Base-by-base conservation (phyloP, 2,113 vertebrate species). In the Chloropsis cyanopogon region DNA sequence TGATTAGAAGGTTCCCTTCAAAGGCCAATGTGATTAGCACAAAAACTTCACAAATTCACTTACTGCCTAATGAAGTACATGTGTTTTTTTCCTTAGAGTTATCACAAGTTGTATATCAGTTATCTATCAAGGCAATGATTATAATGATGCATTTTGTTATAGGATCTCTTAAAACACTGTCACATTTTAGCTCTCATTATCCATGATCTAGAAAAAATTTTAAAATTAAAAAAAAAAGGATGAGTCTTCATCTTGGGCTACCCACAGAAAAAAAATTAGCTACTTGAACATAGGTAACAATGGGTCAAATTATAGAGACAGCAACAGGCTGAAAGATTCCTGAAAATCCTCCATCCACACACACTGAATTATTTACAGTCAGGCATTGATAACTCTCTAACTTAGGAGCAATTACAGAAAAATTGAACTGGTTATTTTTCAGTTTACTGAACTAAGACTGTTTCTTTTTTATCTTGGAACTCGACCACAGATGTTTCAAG, bases 1-100 rank as follows among this genome's bases (percentile, higher is more conserved):
- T 75, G 47, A 87, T 85, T 87, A 92, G 78, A 95, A 76, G 28
- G 47, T 50, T 92, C 49, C 66, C 29, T 92, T 93, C 84, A 95
- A 96, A 95, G 84, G 91, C 88, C 94, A 97, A 87, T 44, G 41
- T 69, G 86, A 97, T 92, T 87, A 89, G 42, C 2, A 9, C 50
- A 91, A 79, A 93, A 95, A 65, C 35, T 72, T 91, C 78, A 82
- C 20, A 79, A 88, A 89, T 96, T 85, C 59, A 79, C 37, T 66
- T 82, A 65, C 35, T 65, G n/a, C 21, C 23, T 93, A 69, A 92
- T 71, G 70, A 92, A 93, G 66, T 61, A 57, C 33, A 72, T 19
- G 25, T 47, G 47, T 33, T 82, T 84, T 88, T 72, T 75, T 89
- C 29, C 75, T 66, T 72, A 49, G n/a, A 81, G 20, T 78, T 84